Conservation (phyloP, 2,797 vertebrate genomes). For the Ctenosaura bakeri region DNA sequence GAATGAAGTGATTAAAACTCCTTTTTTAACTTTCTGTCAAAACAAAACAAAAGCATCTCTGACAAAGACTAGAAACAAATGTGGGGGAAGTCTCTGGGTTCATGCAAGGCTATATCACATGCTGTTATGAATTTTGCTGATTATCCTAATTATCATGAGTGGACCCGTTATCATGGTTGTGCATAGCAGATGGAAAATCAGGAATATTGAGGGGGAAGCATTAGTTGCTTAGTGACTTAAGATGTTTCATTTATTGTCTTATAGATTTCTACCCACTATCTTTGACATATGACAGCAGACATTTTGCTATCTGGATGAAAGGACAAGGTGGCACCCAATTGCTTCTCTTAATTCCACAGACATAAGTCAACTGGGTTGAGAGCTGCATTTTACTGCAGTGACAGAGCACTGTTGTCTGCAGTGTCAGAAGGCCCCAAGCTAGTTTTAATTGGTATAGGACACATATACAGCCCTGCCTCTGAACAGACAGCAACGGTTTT, state of each 20-base stretch:
- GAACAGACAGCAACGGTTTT: too few relatives aligned
- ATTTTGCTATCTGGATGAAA: too few relatives aligned
- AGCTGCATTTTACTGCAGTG: too few relatives aligned
- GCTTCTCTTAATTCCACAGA: too few relatives aligned
- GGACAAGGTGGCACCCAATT: too few relatives aligned
- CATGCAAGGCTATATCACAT: slow-evolving; percentile 18
- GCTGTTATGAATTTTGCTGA: slow-evolving; percentile 6
- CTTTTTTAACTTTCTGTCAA: neutral
- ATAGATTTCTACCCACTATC: neutral
- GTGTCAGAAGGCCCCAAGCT: too few relatives aligned
- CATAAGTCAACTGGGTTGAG: too few relatives aligned
- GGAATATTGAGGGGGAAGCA: neutral
- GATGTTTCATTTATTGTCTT: neutral
- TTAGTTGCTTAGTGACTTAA: neutral
- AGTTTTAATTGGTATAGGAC: too few relatives aligned
- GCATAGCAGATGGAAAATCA: neutral
- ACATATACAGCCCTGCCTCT: too few relatives aligned
- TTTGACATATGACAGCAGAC: neutral
- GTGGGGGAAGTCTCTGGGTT: neutral
- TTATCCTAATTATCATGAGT: neutral
- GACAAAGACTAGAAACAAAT: neutral
- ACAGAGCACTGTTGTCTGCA: too few relatives aligned
- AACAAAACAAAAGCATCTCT: neutral
- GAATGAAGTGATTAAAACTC: neutral
- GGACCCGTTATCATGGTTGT: neutral